A percentile compares a stretch with the other conserved stretches of the same genome.
Evolutionary conservation across 2,888 invertebrate genomes (phyloP).

Genomic region (Cabera pusaria): DNA sequence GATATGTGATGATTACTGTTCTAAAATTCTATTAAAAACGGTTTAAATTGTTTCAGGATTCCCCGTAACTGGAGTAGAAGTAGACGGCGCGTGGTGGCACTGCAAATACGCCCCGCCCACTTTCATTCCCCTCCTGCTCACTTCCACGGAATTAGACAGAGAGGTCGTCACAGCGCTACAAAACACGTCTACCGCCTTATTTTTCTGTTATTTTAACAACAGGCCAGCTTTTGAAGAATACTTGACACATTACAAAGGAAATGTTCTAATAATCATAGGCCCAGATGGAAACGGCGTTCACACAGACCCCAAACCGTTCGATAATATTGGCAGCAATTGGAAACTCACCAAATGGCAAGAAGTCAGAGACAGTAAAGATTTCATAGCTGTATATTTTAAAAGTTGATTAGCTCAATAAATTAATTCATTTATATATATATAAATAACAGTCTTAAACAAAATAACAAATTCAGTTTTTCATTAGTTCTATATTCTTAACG

Average conservation of each 20-base stretch:
- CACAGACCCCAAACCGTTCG: conserved; percentile 88
- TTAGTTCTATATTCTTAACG: conserved; percentile 76
- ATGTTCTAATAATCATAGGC: conserved; percentile 88
- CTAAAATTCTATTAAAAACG: too few species aligned
- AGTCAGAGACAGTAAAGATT: conserved; percentile 85
- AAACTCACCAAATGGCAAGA: conserved; percentile 78
- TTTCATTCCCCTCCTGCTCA: conserved; percentile 86
- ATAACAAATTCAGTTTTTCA: conserved; percentile 61
- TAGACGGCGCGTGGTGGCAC: conserved; percentile 92
- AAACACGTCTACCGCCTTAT: conserved; percentile 79
- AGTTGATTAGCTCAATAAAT: conserved; percentile 22
- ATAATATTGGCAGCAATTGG: conserved; percentile 83
- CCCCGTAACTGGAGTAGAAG: conserved; percentile 87
- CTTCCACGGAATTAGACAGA: conserved; percentile 59
- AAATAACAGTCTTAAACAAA: conserved; percentile 43
- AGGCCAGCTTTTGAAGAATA: conserved; percentile 87
- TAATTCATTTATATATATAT: too few species aligned
- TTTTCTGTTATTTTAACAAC: conserved; percentile 93
- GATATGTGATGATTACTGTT: too few species aligned
- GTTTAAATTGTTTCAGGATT: conserved; percentile 76
- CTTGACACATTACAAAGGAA: conserved; percentile 84
- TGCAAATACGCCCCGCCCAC: conserved; percentile 88
- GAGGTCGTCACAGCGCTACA: conserved; percentile 63
- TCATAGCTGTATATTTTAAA: conserved; percentile 78
- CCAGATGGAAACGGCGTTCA: conserved; percentile 86